Evolutionary conservation across 37 sponge, comb jelly and placozoan genomes (phyloP).

Genomic region (Ephydatia muelleri): DNA sequence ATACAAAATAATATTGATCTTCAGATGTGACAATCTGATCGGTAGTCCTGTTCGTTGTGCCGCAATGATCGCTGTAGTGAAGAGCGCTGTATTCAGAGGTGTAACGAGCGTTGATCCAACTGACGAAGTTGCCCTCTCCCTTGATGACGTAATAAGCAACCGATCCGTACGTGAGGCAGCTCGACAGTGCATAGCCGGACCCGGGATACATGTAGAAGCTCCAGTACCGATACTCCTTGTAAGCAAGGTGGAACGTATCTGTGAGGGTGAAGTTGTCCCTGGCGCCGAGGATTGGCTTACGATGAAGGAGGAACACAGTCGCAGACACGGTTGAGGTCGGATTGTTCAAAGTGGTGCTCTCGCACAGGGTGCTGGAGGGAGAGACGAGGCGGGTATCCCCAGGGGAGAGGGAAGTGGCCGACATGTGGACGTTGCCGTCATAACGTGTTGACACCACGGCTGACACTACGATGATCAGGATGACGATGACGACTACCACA

Average conservation of each 20-base stretch:
- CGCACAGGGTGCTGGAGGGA: constrained; percentile 25
- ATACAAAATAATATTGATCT: constrained; percentile 32
- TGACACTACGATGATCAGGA: not conserved
- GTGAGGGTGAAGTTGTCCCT: not conserved
- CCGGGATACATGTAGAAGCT: constrained; percentile 26
- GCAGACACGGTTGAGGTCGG: not conserved
- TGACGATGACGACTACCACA: no score
- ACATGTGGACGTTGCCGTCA: constrained; percentile 3
- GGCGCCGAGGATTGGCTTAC: constrained; percentile 17
- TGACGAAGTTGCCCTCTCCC: constrained; percentile 23
- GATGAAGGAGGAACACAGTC: constrained; percentile 10
- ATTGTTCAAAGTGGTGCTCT: not conserved
- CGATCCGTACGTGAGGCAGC: not conserved
- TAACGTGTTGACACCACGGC: not conserved
- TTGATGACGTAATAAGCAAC: constrained; percentile 20
- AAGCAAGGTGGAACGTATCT: no score
- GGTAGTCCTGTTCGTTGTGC: not conserved
- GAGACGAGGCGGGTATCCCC: constrained; percentile 19
- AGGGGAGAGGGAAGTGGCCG: constrained; percentile 6
- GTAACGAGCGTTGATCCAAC: constrained; percentile 21
- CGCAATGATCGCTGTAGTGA: not conserved
- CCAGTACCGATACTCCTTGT: constrained; percentile 16
- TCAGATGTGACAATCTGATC: not conserved
- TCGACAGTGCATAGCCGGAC: not conserved
- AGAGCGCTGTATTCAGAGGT: not conserved